Conservation (phyloP, 2,888 invertebrate species). For the Rhyacophila evoluta region DNA sequence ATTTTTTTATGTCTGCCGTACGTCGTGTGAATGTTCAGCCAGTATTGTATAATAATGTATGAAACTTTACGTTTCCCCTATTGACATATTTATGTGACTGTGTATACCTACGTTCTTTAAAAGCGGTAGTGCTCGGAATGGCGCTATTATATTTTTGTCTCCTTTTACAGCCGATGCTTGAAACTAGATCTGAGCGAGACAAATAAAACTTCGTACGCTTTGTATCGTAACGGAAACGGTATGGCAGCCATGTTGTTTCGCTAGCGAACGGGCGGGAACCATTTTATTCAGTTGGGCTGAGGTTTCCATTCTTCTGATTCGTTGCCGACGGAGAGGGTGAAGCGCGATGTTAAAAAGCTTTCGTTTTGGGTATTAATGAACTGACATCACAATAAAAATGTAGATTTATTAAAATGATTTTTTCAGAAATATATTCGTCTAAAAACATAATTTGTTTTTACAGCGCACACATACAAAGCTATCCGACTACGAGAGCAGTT, state of each 20-base stretch:
- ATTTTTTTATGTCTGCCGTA: conserved; percentile 45
- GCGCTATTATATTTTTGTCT: conserved; percentile 1
- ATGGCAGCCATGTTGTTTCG: conserved; percentile 47
- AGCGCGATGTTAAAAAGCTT: background rate
- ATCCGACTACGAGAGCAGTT: too few species aligned
- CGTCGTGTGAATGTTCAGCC: conserved; percentile 42
- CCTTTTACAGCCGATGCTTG: background rate
- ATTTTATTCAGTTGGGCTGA: conserved; percentile 31
- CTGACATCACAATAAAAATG: conserved; percentile 9
- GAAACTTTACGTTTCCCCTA: conserved; percentile 50
- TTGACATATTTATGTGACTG: conserved; percentile 54
- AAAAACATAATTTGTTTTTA: too few species aligned
- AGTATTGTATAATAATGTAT: conserved; percentile 52
- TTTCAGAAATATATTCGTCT: conserved; percentile 2
- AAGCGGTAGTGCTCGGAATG: conserved; percentile 19
- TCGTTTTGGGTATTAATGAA: background rate
- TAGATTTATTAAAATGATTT: background rate
- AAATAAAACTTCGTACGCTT: background rate
- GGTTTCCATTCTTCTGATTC: conserved; percentile 20
- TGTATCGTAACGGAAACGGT: conserved; percentile 11
- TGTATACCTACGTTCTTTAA: conserved; percentile 29
- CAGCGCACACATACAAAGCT: too few species aligned
- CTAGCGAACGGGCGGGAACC: conserved; percentile 40
- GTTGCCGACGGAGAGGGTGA: background rate
- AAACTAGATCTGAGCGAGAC: conserved; percentile 30